These are phyloP conservation scores for Panagrolaimus sp. DNA, from an alignment of 1,140 invertebrate genomes.

Conservation along the genomic window DNA sequence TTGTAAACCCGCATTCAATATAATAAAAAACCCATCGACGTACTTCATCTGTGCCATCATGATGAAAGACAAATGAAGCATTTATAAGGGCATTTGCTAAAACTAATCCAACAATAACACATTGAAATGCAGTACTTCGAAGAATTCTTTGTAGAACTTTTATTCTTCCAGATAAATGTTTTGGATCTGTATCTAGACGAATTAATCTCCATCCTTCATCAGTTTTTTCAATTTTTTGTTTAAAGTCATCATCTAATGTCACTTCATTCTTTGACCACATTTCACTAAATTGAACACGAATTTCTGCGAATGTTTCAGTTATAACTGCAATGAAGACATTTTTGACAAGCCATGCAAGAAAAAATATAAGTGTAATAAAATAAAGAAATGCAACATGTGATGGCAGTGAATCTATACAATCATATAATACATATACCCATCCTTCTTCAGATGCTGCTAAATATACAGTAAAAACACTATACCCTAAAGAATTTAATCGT, in stretches of 20 bases:
- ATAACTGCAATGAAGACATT: constrained; percentile 99
- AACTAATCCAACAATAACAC: constrained; percentile 86
- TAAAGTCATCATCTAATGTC: constrained; percentile 50
- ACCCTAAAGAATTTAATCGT: constrained; percentile 29
- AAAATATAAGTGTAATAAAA: constrained; percentile 98
- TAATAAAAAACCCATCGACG: constrained; percentile 80
- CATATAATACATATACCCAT: constrained; percentile 99
- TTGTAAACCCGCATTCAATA: constrained; percentile 72
- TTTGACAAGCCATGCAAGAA: constrained; percentile 96
- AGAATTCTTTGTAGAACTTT: constrained; percentile 73
- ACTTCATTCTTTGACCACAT: constrained; percentile 87
- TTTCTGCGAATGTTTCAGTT: constrained; percentile 99
- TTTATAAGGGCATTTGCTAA: constrained; percentile 89
- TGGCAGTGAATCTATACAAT: constrained; percentile 90
- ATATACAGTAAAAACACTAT: constrained; percentile 80
- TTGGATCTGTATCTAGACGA: constrained; percentile 66
- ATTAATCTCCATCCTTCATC: constrained; percentile 56
- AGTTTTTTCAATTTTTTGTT: constrained; percentile 66
- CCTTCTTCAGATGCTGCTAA: constrained; percentile 98
- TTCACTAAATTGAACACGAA: constrained; percentile 97
- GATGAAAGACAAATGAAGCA: constrained; percentile 90
- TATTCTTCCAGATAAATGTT: constrained; percentile 30
- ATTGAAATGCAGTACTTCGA: constrained; percentile 77
- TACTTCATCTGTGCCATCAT: constrained; percentile 73
- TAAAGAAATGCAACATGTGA: constrained; percentile 92